Conservation (phyloP, 1,140 invertebrate species). For the Drosophila erecta region DNA sequence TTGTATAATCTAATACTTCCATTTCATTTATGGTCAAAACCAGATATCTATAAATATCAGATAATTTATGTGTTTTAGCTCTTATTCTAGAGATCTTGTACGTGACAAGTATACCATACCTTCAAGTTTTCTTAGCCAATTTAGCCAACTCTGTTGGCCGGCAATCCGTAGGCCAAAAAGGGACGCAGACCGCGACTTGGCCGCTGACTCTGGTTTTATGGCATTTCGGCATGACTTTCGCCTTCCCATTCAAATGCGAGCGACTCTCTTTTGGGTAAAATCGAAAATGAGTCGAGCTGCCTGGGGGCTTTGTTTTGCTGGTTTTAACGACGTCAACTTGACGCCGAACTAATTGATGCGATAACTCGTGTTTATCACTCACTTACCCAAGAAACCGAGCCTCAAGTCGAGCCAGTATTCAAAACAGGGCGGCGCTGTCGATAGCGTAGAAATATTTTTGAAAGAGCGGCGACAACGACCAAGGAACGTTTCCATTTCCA, state of each 20-base stretch:
- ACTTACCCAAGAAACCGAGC: constrained; percentile 54
- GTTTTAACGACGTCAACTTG: constrained; percentile 80
- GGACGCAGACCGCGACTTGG: constrained; percentile 26
- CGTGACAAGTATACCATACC: no score
- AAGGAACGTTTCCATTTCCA: constrained; percentile 65
- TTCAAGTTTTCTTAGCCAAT: background rate
- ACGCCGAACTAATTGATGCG: constrained; percentile 83
- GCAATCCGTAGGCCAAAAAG: background rate
- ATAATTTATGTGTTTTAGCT: no score
- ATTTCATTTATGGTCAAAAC: no score
- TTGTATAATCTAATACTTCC: no score
- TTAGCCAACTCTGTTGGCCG: constrained; percentile 4
- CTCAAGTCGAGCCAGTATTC: constrained; percentile 49
- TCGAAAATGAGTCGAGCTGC: constrained; percentile 35
- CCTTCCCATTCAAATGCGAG: constrained; percentile 31
- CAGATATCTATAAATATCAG: no score
- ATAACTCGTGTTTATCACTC: constrained; percentile 83
- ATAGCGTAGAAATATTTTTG: constrained; percentile 64
- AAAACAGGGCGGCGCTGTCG: constrained; percentile 69
- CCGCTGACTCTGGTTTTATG: constrained; percentile 55
- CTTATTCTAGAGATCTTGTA: no score
- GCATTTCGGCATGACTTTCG: constrained; percentile 71
- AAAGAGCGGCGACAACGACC: constrained; percentile 41
- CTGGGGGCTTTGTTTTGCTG: constrained; percentile 58
- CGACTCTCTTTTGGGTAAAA: constrained; percentile 9